These are phyloP conservation scores for Chrysemys picta DNA, from an alignment of 2,113 vertebrate species.

Conservation along the genomic window DNA sequence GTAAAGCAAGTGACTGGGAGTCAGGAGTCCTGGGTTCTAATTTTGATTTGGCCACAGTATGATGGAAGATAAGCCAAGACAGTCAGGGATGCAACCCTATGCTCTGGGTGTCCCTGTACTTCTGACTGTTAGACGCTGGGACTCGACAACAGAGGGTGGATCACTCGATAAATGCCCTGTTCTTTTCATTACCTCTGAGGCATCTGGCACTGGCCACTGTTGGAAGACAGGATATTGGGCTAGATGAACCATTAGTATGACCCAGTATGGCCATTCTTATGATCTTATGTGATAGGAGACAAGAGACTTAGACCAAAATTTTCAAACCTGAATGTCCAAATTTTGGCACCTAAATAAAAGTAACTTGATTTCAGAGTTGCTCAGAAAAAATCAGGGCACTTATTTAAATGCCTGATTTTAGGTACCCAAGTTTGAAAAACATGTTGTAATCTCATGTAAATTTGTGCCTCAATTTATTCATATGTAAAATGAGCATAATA, in stretches of 20 bases:
- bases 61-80: not conserved
- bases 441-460: fast-evolving
- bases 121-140: not conserved
- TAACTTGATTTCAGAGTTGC: not conserved
- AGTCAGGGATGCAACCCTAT: not conserved
- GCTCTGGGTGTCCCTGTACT: not conserved
- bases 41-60: not conserved
- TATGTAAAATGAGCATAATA: not conserved
- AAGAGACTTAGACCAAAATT: not conserved
- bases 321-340: not conserved
- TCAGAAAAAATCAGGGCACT: not conserved
- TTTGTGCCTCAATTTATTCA: not conserved
- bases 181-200: not conserved
- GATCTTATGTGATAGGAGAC: not conserved
- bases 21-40: not conserved
- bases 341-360: not conserved
- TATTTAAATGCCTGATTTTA: not conserved
- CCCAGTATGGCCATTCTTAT: not conserved
- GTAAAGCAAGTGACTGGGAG: not conserved
- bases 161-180: too few species aligned
- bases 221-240: not conserved
- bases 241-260: not conserved
- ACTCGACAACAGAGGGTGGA: not conserved
- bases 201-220: not conserved
- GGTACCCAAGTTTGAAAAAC: not conserved